Percentiles rank a stretch among this genome's conserved stretches.
Evolutionary conservation across 2,888 invertebrate species (phyloP).

Genomic region (Lasioglossum pauxillum): DNA sequence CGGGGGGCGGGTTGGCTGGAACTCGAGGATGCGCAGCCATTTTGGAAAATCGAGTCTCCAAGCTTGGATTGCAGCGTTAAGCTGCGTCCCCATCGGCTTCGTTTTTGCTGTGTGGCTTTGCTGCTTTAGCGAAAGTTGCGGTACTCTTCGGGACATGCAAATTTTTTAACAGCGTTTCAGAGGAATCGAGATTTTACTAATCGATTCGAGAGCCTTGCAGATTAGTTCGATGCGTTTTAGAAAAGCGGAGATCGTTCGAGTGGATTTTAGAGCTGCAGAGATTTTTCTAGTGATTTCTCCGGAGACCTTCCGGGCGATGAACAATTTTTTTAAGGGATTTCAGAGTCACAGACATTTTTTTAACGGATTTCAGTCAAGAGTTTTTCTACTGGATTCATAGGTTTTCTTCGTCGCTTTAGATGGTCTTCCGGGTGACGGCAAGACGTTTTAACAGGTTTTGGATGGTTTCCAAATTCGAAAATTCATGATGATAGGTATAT

Average conservation of each 20-base stretch:
- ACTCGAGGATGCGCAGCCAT: background rate
- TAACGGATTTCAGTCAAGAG: background rate
- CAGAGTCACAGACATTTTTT: background rate
- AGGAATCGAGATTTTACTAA: background rate
- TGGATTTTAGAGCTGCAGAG: background rate
- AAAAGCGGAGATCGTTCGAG: background rate
- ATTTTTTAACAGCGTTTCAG: background rate
- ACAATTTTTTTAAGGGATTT: background rate
- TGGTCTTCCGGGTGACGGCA: background rate
- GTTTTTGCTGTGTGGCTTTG: background rate
- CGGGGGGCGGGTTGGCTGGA: no score
- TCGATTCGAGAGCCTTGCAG: background rate
- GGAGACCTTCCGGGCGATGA: background rate
- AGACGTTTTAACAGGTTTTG: background rate
- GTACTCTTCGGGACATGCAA: background rate
- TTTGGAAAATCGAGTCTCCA: background rate
- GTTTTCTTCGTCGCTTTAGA: background rate
- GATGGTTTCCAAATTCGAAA: slow-evolving; percentile 1
- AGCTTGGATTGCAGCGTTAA: background rate
- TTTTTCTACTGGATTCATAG: background rate
- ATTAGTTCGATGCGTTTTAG: background rate
- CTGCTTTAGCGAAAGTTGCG: background rate
- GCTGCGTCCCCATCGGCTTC: background rate
- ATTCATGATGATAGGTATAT: background rate
- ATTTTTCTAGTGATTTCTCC: background rate